Conservation (phyloP, 2,888 invertebrate species). For the Meiosimyza platycephala region DNA sequence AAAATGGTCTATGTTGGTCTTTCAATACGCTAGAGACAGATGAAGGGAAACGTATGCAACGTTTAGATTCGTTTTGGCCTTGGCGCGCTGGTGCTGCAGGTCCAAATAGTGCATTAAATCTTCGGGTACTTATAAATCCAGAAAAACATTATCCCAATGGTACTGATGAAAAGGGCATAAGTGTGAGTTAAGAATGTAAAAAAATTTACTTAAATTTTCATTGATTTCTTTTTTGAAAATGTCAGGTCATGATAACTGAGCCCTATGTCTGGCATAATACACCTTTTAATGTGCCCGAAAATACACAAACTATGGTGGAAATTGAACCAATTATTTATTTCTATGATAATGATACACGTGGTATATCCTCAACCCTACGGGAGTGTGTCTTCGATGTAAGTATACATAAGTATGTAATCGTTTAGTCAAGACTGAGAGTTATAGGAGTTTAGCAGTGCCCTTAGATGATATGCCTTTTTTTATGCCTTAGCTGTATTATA, state of each 20-base stretch:
- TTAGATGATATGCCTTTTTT: no score
- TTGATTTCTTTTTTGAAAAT: not conserved
- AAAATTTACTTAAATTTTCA: not conserved
- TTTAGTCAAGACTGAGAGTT: not conserved
- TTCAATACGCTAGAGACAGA: constrained; percentile 67
- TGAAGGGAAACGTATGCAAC: constrained; percentile 50
- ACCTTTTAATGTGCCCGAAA: constrained; percentile 53
- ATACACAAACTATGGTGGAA: constrained; percentile 56
- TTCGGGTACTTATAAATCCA: constrained; percentile 53
- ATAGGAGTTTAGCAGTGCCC: no score
- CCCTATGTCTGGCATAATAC: constrained; percentile 58
- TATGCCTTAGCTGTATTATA: no score
- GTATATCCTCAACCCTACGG: constrained; percentile 52
- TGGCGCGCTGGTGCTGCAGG: constrained; percentile 57
- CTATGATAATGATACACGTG: constrained; percentile 58
- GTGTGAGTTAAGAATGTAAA: constrained; percentile 43
- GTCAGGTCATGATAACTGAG: constrained; percentile 56
- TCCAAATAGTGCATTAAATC: constrained; percentile 52
- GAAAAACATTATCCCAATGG: constrained; percentile 55
- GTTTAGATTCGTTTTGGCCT: constrained; percentile 55
- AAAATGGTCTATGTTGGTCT: constrained; percentile 68
- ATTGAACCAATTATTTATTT: constrained; percentile 60
- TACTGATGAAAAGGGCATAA: constrained; percentile 53
- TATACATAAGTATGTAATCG: not conserved
- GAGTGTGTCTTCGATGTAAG: constrained; percentile 61